Evolutionary conservation across 1,140 invertebrate species (phyloP), one percentile per base, ranked within the genome.

Genomic region (Trichonephila clavipes): DNA sequence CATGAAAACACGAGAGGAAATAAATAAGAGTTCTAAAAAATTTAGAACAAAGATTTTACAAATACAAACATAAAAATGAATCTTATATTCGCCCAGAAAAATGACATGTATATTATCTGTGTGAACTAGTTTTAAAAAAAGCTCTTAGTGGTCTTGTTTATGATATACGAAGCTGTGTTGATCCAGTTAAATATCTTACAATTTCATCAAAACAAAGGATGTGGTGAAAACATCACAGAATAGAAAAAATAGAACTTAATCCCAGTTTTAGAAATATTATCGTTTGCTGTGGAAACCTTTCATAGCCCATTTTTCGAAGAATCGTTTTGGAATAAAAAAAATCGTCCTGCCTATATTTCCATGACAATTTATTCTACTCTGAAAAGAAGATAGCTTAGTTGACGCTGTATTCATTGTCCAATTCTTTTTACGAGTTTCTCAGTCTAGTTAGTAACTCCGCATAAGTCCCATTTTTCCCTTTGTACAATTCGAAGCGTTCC

Each of bases 341-440:
- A 88, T 19, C 40, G 18, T 64, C 18, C n/a, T 40, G 59, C 14
- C 58, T 88, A 21, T 64, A 64, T 88, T 88, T 64, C 34, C 24
- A 88, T 64, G 86, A 69, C 59, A 88, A 64, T 88, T 88, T 64
- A 64, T 66, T 66, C 19, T 34, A 19, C 34, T 44, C 66, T 88
- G 86, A 88, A 64, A 62, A 88, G 34, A 88, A 88, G 62, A 40
- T 51, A 72, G 61, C n/a, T 89, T 58, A 62, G 44, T 69, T 88
- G 34, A 88, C 34, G 61, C 59, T 88, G 19, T 83, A 34, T 34
- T 24, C 88, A 77, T 89, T 89, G 88, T 89, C 21, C 69, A 34
- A 10, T 6, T 72, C 62, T 89, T 89, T 89, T 89, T 89, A 89
- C 28, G 88, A 89, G 88, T 72, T 89, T 89, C 40, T 89, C 88